Base-by-base conservation (phyloP, 2,797 vertebrate genomes). In the Borostomias antarcticus region DNA sequence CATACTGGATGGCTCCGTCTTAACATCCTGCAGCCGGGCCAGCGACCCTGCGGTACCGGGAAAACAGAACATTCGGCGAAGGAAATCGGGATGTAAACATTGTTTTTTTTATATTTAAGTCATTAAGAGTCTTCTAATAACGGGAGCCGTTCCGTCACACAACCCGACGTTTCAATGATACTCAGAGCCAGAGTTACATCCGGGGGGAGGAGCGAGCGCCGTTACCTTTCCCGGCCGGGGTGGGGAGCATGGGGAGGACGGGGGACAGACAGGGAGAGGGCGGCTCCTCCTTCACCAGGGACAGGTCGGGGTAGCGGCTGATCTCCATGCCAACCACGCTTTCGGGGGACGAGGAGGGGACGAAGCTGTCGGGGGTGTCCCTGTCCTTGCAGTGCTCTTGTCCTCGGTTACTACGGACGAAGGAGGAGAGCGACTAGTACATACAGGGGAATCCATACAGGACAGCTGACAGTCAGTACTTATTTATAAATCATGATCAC, bases 321-420 rank as follows among this genome's bases (percentile, higher is more conserved):
- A 99, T 93, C 89, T 98, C 97, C 88, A 94, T 92, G 71, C 97
- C 97, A 69, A 96, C 93, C 62, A 99, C 96, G 0, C 98, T 99
- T 87, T 99, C 98, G 8, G 98, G 98, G 75, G 98, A 99, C 5
- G 98, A 99, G 0, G 98, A 98, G 62, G 97, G 97, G 66, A 99
- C 94, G 70, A 98, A 98, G 80, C 97, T 99, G 84, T 98, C 97
- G 5, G 97, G 97, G n/a, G 94, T 95, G 79, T 96, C 96, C 69
- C 96, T 88, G 68, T 95, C 96, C 60, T 94, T 96, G 83, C 93
- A 94, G 59, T 94, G 92, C 76, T 97, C 96, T 86, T 98, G 97
- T 65, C 92, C 93, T 86, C 97, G 93, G 87, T 82, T 87, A 68
- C 79, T 84, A 35, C 4, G 10, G 30, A 60, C n/a, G 43, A 32